A percentile compares a stretch with the other conserved stretches of the same genome.
phyloP scores from a whole-genome alignment of 2,888 invertebrate species.

The Ectemnius cavifrons region DNA sequence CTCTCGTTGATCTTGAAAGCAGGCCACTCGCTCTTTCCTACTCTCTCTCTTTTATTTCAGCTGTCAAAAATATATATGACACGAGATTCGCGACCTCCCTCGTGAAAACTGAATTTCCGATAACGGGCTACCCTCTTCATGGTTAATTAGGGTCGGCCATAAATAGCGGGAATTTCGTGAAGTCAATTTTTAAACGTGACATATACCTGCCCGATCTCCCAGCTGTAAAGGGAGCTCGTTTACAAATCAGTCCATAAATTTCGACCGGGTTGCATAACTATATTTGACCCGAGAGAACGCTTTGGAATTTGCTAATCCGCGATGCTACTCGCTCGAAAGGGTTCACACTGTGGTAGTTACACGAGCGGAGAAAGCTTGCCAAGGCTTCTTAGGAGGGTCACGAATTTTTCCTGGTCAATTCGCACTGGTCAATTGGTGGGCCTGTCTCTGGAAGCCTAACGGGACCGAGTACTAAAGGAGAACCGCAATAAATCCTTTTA shows the following conservation, averaged over 20 bases:
- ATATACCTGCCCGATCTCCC: not conserved
- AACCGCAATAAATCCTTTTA: constrained; percentile 51
- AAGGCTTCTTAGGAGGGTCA: not conserved
- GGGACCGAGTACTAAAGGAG: constrained; percentile 30
- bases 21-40: too few relatives aligned
- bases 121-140: too few relatives aligned
- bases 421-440: not conserved
- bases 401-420: constrained; percentile 16
- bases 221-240: not conserved
- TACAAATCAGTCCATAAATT: constrained; percentile 3
- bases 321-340: not conserved
- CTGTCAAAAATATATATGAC: too few relatives aligned
- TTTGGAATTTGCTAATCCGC: not conserved
- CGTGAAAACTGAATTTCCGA: too few relatives aligned
- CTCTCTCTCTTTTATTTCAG: too few relatives aligned
- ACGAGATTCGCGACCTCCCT: too few relatives aligned
- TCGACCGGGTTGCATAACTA: not conserved
- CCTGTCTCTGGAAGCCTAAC: constrained; percentile 33
- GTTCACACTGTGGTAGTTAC: not conserved
- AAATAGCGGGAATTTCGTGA: too few relatives aligned
- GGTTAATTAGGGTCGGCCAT: too few relatives aligned
- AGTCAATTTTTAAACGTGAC: not conserved
- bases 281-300: not conserved
- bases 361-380: not conserved
- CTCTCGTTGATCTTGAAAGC: too few relatives aligned